phyloP scores from a whole-genome alignment of 2,797 vertebrate genomes.

The Florisuga fusca region DNA sequence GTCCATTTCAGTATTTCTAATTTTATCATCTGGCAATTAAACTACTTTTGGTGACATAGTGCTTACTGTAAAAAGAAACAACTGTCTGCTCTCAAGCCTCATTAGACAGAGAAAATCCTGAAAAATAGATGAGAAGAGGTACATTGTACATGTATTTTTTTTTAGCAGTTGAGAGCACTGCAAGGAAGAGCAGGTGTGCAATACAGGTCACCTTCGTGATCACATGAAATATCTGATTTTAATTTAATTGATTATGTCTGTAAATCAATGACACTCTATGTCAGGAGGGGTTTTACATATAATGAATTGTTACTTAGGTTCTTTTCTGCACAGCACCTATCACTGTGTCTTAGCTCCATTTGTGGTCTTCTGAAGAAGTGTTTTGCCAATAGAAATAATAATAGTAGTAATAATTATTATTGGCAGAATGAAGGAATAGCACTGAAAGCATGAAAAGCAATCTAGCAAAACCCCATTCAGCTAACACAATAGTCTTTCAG shows the following conservation, averaged over 20 bases:
- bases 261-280: not conserved
- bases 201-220: not conserved
- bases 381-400: not conserved
- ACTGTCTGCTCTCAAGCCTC: conserved; percentile 8
- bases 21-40: conserved; percentile 65
- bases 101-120: not conserved
- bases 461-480: not conserved
- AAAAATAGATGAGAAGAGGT: not conserved
- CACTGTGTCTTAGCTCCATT: not conserved
- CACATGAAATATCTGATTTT: not conserved
- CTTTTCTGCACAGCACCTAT: not conserved
- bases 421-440: not conserved
- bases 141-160: not conserved
- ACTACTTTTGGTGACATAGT: not conserved
- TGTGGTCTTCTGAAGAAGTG: not conserved
- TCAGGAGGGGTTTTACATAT: not conserved
- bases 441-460: not conserved
- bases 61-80: conserved; percentile 34
- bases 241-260: not conserved
- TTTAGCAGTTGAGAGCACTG: not conserved
- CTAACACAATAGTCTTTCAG: not conserved
- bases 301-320: not conserved
- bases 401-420: not conserved
- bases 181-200: not conserved
- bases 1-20: conserved; percentile 38